These are phyloP conservation scores for Leptestheria dahalacensis DNA, from an alignment of 1,140 invertebrate genomes.

Conservation along the genomic window DNA sequence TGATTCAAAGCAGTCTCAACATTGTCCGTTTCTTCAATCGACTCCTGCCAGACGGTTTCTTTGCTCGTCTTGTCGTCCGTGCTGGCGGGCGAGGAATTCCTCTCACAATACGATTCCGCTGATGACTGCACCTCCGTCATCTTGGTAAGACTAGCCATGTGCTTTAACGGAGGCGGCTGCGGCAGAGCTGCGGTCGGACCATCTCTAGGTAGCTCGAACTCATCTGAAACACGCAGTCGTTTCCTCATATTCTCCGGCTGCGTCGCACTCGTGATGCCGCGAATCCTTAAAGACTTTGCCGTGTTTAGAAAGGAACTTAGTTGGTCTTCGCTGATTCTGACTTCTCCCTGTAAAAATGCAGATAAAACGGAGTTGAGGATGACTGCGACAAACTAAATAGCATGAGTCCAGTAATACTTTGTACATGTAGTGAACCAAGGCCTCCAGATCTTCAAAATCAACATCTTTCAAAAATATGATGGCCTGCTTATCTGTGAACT, in stretches of 20 bases:
- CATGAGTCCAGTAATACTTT: slow-evolving; percentile 19
- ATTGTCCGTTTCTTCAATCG: background rate
- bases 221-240: background rate
- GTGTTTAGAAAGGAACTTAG: slow-evolving; percentile 72
- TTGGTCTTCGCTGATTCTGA: slow-evolving; percentile 83
- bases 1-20: background rate
- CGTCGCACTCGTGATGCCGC: slow-evolving; percentile 53
- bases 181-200: background rate
- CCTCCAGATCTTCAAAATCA: slow-evolving; percentile 50
- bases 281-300: slow-evolving; percentile 79
- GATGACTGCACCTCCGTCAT: background rate
- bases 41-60: background rate
- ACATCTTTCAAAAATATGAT: slow-evolving; percentile 57
- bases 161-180: background rate
- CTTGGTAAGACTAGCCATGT: slow-evolving; percentile 8
- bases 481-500: slow-evolving; percentile 77
- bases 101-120: background rate
- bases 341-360: slow-evolving; percentile 46
- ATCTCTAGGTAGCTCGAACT: background rate
- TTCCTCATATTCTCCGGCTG: background rate
- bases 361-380: background rate
- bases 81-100: background rate
- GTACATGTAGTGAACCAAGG: slow-evolving; percentile 41
- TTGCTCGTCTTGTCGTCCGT: no score
- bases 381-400: background rate